A percentile compares a stretch with the other conserved stretches of the same genome.
These are phyloP conservation scores for Rhinoptilus africanus DNA, from an alignment of 2,113 vertebrate species.

Conservation along the genomic window DNA sequence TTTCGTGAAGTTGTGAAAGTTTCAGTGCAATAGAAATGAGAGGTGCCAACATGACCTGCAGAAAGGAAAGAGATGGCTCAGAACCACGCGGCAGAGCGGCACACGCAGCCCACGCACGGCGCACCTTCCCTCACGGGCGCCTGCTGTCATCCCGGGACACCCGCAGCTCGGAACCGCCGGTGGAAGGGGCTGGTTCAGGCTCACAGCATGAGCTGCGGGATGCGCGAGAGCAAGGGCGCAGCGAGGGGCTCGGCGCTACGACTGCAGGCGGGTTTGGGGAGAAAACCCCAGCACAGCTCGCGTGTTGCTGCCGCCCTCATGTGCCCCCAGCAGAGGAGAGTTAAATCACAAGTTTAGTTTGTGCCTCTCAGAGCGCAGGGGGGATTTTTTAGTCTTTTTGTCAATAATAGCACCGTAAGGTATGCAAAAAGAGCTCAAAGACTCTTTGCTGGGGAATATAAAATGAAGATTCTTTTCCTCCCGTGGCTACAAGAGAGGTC, in stretches of 20 bases:
- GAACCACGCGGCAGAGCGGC: neutral
- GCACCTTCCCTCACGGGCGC: rapidly evolving
- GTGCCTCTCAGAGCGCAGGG: neutral
- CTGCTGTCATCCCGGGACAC: rapidly evolving
- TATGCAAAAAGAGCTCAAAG: neutral
- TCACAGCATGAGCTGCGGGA: neutral
- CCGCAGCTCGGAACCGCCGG: neutral
- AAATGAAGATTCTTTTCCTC: neutral
- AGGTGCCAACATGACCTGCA: slow-evolving; percentile 93
- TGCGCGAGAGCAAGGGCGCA: rapidly evolving
- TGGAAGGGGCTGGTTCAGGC: neutral
- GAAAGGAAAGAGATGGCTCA: slow-evolving; percentile 13
- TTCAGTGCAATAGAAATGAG: slow-evolving; percentile 93
- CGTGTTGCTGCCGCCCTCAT: neutral
- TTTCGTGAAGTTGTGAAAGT: slow-evolving; percentile 89
- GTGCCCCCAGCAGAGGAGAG: neutral
- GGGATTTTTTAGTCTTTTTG: neutral
- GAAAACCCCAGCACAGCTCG: neutral
- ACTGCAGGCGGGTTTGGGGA: rapidly evolving
- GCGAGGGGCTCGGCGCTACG: rapidly evolving
- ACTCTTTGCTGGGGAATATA: neutral
- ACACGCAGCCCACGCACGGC: rapidly evolving
- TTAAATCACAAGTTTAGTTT: neutral
- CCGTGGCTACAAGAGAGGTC: neutral
- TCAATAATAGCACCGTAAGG: neutral